Conservation (phyloP, 2,113 vertebrate genomes). For the Nothocercus julius region DNA sequence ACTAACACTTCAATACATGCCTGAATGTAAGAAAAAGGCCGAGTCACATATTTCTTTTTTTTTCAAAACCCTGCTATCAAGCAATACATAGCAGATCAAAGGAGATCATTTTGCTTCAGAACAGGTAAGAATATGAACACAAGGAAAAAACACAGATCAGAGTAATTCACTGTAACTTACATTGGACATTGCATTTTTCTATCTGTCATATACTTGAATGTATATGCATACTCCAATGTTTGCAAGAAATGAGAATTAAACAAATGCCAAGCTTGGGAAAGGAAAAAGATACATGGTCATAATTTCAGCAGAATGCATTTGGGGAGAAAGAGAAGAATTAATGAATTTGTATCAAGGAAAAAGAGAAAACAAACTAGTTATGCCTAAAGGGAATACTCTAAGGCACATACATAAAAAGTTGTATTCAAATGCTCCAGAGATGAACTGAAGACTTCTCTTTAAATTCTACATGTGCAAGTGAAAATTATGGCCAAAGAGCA, state of each 20-base stretch:
- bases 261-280: neutral
- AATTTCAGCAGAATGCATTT: neutral
- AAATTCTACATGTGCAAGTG: neutral
- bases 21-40: neutral
- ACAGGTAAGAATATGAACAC: neutral
- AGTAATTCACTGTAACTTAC: neutral
- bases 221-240: neutral
- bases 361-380: neutral
- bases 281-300: neutral
- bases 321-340: neutral
- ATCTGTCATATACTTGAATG: neutral
- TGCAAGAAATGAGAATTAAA: neutral
- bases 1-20: neutral
- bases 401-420: neutral
- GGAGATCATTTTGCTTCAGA: neutral
- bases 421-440: neutral
- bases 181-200: neutral
- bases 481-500: neutral
- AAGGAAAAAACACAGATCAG: neutral
- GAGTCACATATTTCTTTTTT: neutral
- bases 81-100: neutral
- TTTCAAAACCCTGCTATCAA: neutral
- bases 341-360: neutral
- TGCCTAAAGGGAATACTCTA: neutral
- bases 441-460: neutral